These are phyloP conservation scores for Psilopogon haemacephalus DNA, from an alignment of 2,113 vertebrate genomes.

Conservation along the genomic window DNA sequence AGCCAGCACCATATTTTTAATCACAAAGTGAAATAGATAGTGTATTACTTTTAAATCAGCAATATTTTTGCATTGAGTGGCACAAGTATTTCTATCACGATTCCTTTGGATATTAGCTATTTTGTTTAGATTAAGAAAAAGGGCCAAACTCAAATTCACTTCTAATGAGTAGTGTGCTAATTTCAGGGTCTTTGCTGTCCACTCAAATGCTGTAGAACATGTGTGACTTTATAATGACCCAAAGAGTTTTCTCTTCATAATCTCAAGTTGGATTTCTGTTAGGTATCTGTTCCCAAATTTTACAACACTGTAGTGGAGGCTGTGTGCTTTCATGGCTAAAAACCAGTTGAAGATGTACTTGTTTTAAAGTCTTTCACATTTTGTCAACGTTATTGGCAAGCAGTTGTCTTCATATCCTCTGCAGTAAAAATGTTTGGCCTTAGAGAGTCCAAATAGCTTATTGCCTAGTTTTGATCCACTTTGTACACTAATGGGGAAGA, in stretches of 20 bases:
- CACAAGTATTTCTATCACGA: constrained; percentile 44
- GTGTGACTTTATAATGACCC: constrained; percentile 78
- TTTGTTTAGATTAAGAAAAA: constrained; percentile 68
- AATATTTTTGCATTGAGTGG: constrained; percentile 1
- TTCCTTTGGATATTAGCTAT: constrained; percentile 42
- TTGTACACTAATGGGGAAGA: constrained; percentile 46
- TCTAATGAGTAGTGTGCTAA: constrained; percentile 74
- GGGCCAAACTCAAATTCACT: constrained; percentile 67
- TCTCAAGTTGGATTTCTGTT: constrained; percentile 75
- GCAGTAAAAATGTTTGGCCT: constrained; percentile 27
- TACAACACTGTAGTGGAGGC: constrained; percentile 30
- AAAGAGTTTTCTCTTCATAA: constrained; percentile 75
- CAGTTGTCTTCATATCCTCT: constrained; percentile 33
- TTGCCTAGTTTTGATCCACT: constrained; percentile 59
- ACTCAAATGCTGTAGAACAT: constrained; percentile 74
- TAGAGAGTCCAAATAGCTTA: constrained; percentile 53
- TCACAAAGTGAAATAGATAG: neutral
- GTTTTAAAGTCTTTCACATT: constrained; percentile 51
- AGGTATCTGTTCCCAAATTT: constrained; percentile 73
- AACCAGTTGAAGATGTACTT: constrained; percentile 61
- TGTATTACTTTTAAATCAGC: constrained; percentile 52
- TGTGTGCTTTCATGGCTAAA: constrained; percentile 57
- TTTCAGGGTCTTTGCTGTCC: constrained; percentile 74
- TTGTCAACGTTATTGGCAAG: constrained; percentile 59
- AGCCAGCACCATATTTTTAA: neutral